Conservation (phyloP, 2,888 invertebrate genomes). For the Orthosia gothica region DNA sequence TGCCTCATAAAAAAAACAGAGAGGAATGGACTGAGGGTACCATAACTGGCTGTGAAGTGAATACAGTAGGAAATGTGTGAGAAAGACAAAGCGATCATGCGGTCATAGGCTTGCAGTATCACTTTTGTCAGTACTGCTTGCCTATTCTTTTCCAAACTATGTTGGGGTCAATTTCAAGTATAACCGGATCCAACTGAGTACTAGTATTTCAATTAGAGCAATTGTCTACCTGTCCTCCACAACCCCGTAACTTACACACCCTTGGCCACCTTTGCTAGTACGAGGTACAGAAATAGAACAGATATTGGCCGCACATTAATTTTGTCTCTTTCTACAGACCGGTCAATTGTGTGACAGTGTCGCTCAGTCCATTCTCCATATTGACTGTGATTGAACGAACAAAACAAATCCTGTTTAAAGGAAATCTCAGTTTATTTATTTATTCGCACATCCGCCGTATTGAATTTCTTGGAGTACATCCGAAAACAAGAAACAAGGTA, state of each 20-base stretch:
- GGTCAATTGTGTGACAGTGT: background rate
- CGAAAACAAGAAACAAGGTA: constrained; percentile 21
- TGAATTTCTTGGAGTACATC: constrained; percentile 24
- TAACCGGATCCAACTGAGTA: no score
- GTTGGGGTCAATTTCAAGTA: no score
- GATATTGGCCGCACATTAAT: background rate
- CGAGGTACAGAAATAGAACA: no score
- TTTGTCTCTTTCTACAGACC: background rate
- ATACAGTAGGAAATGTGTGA: background rate
- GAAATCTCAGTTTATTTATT: constrained; percentile 34
- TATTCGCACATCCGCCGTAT: constrained; percentile 19
- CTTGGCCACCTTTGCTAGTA: no score
- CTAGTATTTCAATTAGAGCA: no score
- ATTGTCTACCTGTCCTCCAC: no score
- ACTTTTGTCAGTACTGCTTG: background rate
- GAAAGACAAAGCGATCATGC: background rate
- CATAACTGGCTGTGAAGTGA: background rate
- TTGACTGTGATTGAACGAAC: background rate
- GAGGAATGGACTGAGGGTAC: background rate
- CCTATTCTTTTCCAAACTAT: no score
- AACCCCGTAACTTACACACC: no score
- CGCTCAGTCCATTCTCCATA: background rate
- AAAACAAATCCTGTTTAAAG: constrained; percentile 4
- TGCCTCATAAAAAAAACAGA: background rate
- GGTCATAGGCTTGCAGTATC: background rate